A percentile compares a stretch with the other conserved stretches of the same genome.
Evolutionary conservation across 92 coral and sea anemone genomes (phyloP).

Genomic region (Phenganax stokvisi): DNA sequence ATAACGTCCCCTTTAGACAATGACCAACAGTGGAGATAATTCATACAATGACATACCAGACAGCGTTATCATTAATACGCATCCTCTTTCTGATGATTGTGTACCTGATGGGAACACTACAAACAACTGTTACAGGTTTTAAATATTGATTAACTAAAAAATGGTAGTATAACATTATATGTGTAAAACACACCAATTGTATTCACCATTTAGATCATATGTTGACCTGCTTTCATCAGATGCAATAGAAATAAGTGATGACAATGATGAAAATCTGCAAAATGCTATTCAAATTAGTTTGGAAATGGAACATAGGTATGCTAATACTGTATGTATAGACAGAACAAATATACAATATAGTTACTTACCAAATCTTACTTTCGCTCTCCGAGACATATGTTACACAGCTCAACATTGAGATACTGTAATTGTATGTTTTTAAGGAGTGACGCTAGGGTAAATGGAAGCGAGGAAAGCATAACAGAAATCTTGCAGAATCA

Average conservation of each 20-base stretch:
- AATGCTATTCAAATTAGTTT: background rate
- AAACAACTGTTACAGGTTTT: background rate
- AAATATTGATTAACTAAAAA: background rate
- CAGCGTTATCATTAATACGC: background rate
- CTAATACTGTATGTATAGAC: background rate
- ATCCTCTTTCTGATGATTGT: conserved; percentile 3
- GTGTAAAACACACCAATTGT: background rate
- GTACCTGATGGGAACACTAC: background rate
- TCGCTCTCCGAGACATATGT: background rate
- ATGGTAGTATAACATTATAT: background rate
- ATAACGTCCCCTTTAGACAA: background rate
- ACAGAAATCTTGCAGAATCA: background rate
- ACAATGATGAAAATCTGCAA: background rate
- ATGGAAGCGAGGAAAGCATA: background rate
- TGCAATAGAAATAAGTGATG: background rate
- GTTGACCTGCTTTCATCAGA: background rate
- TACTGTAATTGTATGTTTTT: too few relatives aligned
- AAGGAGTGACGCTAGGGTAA: background rate
- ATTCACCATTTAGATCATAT: background rate
- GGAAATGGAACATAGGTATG: background rate
- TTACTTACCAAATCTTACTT: background rate
- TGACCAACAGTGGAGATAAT: background rate
- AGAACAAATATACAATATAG: too few relatives aligned
- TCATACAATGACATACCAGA: too few relatives aligned
- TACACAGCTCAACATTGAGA: background rate